Evolutionary conservation across 2,888 invertebrate species (phyloP).

Genomic region (Torymus tubicola): DNA sequence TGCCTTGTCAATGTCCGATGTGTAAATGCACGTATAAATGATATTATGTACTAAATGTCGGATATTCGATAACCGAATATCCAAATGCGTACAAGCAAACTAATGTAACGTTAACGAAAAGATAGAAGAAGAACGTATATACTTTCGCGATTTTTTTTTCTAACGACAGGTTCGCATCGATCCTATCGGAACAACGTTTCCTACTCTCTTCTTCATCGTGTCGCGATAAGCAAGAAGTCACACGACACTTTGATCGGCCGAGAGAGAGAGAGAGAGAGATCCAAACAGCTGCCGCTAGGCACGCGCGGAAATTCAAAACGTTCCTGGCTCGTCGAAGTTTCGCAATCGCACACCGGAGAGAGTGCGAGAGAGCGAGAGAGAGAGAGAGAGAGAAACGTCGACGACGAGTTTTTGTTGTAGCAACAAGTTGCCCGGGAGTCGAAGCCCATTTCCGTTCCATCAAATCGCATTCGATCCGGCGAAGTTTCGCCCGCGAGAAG

Average conservation of each 20-base stretch:
- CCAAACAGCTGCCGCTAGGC: too few relatives aligned
- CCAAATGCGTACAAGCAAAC: too few relatives aligned
- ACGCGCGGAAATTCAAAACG: slow-evolving; percentile 31
- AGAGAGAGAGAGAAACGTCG: not conserved
- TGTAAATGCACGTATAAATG: too few relatives aligned
- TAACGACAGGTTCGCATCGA: too few relatives aligned
- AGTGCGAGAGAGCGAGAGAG: too few relatives aligned
- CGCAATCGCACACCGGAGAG: not conserved
- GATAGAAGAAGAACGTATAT: too few relatives aligned
- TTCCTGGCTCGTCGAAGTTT: slow-evolving; percentile 3
- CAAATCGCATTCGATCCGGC: slow-evolving; percentile 51
- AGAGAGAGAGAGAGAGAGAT: not conserved
- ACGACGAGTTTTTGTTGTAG: slow-evolving; percentile 63
- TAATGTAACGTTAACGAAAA: too few relatives aligned
- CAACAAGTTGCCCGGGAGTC: slow-evolving; percentile 65
- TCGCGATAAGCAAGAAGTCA: not conserved
- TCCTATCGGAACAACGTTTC: not conserved
- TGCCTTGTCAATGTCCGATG: too few relatives aligned
- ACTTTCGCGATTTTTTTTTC: too few relatives aligned
- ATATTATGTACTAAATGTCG: too few relatives aligned
- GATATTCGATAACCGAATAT: too few relatives aligned
- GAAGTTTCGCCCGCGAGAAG: slow-evolving; percentile 16
- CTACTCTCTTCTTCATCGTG: not conserved
- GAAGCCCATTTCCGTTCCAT: slow-evolving; percentile 58
- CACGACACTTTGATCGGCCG: slow-evolving; percentile 1